phyloP scores from a whole-genome alignment of 2,113 vertebrate genomes.

The Gnathochromis pfefferi region DNA sequence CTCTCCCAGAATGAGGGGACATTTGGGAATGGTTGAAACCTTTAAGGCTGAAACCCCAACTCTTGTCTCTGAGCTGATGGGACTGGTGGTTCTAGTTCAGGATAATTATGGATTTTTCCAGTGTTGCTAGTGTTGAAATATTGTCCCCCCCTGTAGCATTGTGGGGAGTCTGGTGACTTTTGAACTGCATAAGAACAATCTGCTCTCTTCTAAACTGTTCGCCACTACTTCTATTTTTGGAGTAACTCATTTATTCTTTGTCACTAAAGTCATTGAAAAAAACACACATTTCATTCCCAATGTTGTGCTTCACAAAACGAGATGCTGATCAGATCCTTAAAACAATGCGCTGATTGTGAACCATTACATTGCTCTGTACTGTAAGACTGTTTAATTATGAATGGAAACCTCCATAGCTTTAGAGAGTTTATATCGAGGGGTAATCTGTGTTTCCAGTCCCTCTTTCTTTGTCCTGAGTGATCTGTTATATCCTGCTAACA shows the following conservation, averaged over 20 bases:
- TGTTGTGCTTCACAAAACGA: not conserved
- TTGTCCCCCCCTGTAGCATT: not conserved
- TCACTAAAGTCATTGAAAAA: not conserved
- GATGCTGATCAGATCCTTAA: not conserved
- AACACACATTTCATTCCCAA: not conserved
- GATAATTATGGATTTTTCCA: not conserved
- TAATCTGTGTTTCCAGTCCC: constrained; percentile 29
- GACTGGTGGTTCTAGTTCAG: not conserved
- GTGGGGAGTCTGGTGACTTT: not conserved
- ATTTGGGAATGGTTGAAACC: not conserved
- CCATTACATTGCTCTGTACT: not conserved
- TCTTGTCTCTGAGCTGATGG: not conserved
- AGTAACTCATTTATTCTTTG: not conserved
- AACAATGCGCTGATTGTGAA: not conserved
- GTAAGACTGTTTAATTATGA: constrained; percentile 15
- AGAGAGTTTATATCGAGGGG: constrained; percentile 1
- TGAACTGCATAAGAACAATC: not conserved
- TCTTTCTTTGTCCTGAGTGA: constrained; percentile 46
- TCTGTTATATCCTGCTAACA: constrained; percentile 46
- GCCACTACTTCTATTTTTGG: not conserved
- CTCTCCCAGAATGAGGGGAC: not conserved
- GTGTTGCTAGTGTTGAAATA: not conserved
- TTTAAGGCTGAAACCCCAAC: not conserved
- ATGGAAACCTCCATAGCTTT: constrained; percentile 28
- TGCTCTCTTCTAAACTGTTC: not conserved